phyloP scores from a whole-genome alignment of 2,113 vertebrate genomes.

The Chionodraco myersi region DNA sequence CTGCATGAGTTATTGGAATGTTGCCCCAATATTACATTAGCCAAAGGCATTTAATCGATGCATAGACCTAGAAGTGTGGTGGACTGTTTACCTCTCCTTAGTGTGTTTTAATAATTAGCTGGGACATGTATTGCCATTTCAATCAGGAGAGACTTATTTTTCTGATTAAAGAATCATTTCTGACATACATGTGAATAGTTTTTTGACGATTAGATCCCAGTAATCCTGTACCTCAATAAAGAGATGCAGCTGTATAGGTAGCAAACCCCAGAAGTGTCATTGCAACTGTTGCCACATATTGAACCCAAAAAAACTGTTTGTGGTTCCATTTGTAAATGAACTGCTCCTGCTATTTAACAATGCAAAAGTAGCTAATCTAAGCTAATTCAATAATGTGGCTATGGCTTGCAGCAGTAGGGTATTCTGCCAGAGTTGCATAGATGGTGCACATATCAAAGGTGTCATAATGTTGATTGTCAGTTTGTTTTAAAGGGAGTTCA shows the following conservation, averaged over 20 bases:
- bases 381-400: background rate
- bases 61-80: constrained; percentile 15
- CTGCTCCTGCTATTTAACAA: background rate
- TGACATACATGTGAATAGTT: too few relatives aligned
- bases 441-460: background rate
- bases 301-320: background rate
- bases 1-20: constrained; percentile 68
- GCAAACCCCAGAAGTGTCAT: background rate
- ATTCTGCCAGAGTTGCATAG: background rate
- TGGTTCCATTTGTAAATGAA: background rate
- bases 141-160: background rate
- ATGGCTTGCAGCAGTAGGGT: background rate
- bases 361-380: background rate
- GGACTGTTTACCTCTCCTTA: constrained; percentile 26
- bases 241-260: too few relatives aligned
- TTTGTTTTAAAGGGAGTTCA: background rate
- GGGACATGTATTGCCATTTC: too few relatives aligned
- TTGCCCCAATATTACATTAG: constrained; percentile 63
- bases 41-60: constrained; percentile 39
- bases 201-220: too few relatives aligned
- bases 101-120: too few relatives aligned
- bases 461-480: background rate
- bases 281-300: background rate
- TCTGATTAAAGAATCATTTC: too few relatives aligned
- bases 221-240: too few relatives aligned